A percentile compares a stretch with the other conserved stretches of the same genome.
These are phyloP conservation scores for Koerneria pararmatus DNA, from an alignment of 2,888 invertebrate species.

Conservation along the genomic window DNA sequence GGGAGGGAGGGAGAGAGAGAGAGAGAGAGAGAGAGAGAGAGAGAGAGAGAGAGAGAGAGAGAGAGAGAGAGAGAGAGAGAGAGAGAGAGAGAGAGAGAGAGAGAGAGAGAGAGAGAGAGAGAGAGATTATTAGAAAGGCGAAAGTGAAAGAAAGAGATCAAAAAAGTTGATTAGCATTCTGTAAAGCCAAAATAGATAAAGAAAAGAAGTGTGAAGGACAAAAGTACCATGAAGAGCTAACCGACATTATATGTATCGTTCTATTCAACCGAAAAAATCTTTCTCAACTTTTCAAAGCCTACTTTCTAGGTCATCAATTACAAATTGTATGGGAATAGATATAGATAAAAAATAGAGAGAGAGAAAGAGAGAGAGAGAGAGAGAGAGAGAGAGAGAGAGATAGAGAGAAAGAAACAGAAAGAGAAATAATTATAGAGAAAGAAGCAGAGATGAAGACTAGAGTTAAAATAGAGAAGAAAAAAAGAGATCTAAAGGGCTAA, in stretches of 20 bases:
- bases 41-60: constrained; percentile 1
- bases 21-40: constrained; percentile 7
- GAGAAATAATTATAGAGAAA: neutral
- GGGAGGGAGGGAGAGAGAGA: constrained; percentile 10
- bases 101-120: constrained; percentile 3
- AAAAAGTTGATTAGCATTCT: too few species aligned
- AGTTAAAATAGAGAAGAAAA: neutral
- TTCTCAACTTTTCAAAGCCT: too few species aligned
- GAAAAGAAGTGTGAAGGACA: too few species aligned
- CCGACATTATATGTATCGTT: too few species aligned
- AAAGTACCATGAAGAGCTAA: too few species aligned
- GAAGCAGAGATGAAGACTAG: neutral
- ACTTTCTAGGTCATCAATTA: too few species aligned
- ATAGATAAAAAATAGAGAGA: constrained; percentile 8
- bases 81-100: constrained; percentile 13
- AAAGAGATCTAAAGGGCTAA: too few species aligned
- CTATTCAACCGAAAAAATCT: too few species aligned
- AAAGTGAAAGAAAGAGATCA: constrained; percentile 1
- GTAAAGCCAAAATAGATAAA: too few species aligned
- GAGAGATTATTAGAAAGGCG: constrained; percentile 11
- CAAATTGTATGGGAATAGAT: too few species aligned
- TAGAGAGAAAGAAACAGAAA: neutral
- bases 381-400: constrained; percentile 2
- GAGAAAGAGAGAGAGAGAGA: neutral
- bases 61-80: neutral